Evolutionary conservation across 2,113 vertebrate species (phyloP).

Genomic region (Misgurnus mizolepis): DNA sequence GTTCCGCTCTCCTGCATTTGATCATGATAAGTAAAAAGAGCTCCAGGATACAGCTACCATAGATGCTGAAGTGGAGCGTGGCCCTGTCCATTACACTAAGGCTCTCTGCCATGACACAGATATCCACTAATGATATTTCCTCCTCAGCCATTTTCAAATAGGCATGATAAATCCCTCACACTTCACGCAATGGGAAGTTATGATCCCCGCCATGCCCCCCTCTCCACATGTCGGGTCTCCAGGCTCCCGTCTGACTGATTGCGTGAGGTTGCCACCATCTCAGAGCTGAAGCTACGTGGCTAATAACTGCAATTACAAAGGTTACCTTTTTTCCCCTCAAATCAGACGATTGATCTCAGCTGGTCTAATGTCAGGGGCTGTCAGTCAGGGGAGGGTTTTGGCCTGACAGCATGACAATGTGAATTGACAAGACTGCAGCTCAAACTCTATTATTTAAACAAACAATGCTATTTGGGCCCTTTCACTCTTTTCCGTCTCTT

Average conservation of each 20-base stretch:
- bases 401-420: constrained; percentile 47
- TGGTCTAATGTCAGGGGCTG: constrained; percentile 50
- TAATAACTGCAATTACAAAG: constrained; percentile 59
- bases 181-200: not conserved
- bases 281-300: constrained; percentile 39
- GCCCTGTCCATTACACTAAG: constrained; percentile 32
- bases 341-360: constrained; percentile 48
- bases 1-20: not conserved
- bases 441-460: constrained; percentile 53
- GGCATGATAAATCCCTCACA: constrained; percentile 30
- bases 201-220: not conserved
- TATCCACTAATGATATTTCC: constrained; percentile 40
- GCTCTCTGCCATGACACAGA: not conserved
- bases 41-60: not conserved
- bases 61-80: not conserved
- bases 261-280: constrained; percentile 29
- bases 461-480: constrained; percentile 39
- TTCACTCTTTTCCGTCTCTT: not conserved
- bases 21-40: constrained; percentile 22
- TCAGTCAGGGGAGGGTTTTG: constrained; percentile 37
- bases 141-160: constrained; percentile 42
- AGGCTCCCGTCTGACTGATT: constrained; percentile 4
- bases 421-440: constrained; percentile 49
- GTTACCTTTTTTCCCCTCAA: constrained; percentile 49
- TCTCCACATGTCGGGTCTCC: constrained; percentile 13